Conservation (phyloP, 2,888 invertebrate species). For the Ptilodon capucinus region DNA sequence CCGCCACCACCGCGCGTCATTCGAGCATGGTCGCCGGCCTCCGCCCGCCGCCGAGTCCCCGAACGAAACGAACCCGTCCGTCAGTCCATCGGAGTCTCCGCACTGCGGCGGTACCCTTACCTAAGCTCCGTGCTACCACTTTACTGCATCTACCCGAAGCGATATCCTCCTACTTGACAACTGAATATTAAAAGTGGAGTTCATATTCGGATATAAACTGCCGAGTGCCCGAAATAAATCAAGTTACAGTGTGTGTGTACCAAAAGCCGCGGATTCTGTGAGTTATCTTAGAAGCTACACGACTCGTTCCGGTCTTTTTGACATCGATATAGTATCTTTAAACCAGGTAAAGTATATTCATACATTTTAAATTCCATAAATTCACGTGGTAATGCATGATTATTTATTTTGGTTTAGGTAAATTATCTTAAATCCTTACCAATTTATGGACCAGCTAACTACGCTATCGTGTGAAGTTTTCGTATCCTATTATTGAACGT, state of each 20-base stretch:
- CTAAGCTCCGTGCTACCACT: conserved; percentile 27
- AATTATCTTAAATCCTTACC: too few relatives aligned
- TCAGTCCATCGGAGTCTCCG: conserved; percentile 69
- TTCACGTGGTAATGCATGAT: background rate
- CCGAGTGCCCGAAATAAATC: conserved; percentile 34
- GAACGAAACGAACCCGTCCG: conserved; percentile 33
- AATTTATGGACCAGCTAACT: too few relatives aligned
- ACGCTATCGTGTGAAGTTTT: too few relatives aligned
- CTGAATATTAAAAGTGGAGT: conserved; percentile 26
- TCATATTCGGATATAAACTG: conserved; percentile 26
- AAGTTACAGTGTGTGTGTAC: conserved; percentile 53
- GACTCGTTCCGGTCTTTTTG: conserved; percentile 49
- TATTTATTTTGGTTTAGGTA: too few relatives aligned
- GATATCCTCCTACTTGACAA: conserved; percentile 30
- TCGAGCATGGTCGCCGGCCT: conserved; percentile 42
- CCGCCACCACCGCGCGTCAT: conserved; percentile 30
- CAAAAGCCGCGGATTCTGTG: conserved; percentile 50
- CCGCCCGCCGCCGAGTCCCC: conserved; percentile 30
- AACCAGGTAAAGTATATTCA: conserved; percentile 60
- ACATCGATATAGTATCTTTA: conserved; percentile 55
- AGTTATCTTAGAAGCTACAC: conserved; percentile 45
- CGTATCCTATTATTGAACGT: too few relatives aligned
- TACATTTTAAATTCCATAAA: conserved; percentile 5
- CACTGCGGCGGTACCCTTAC: conserved; percentile 68
- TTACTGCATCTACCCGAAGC: conserved; percentile 30